Conservation (phyloP, 2,113 vertebrate species). For the Emydura subglobosa region DNA sequence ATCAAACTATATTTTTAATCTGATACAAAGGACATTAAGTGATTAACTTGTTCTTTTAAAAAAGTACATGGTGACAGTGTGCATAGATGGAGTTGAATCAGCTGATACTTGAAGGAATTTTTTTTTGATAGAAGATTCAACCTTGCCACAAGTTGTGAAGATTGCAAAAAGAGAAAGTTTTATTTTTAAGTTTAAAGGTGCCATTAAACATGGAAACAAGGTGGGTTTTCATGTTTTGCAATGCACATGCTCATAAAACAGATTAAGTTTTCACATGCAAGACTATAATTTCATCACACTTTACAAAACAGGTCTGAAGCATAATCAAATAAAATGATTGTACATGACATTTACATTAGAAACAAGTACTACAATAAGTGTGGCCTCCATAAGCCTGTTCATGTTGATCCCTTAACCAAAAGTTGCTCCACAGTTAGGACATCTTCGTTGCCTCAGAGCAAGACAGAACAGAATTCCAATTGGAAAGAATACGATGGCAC, state of each 20-base stretch:
- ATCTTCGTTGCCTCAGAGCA: conserved; percentile 94
- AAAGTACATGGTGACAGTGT: neutral
- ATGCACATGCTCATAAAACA: conserved; percentile 63
- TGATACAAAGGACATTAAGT: neutral
- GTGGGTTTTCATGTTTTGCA: conserved; percentile 45
- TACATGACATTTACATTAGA: conserved; percentile 86
- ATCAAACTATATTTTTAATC: neutral
- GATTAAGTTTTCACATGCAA: conserved; percentile 65
- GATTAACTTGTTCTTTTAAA: neutral
- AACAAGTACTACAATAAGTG: conserved; percentile 72
- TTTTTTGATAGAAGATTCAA: conserved; percentile 66
- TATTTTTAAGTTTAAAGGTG: conserved; percentile 77
- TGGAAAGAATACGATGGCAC: conserved; percentile 97
- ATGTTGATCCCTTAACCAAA: conserved; percentile 88
- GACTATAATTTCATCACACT: conserved; percentile 61
- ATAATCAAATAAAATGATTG: conserved; percentile 78
- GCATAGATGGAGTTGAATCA: neutral
- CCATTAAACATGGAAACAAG: conserved; percentile 66
- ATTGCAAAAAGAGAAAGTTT: conserved; percentile 80
- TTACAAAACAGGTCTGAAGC: conserved; percentile 82
- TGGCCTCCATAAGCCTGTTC: conserved; percentile 51
- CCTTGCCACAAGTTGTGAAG: conserved; percentile 68
- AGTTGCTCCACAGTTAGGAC: conserved; percentile 96
- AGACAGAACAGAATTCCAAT: conserved; percentile 97
- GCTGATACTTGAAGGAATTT: conserved; percentile 36